Percentiles rank a stretch among this genome's conserved stretches.
phyloP scores from a whole-genome alignment of 2,797 vertebrate species.

The Eutrigla gurnardus region DNA sequence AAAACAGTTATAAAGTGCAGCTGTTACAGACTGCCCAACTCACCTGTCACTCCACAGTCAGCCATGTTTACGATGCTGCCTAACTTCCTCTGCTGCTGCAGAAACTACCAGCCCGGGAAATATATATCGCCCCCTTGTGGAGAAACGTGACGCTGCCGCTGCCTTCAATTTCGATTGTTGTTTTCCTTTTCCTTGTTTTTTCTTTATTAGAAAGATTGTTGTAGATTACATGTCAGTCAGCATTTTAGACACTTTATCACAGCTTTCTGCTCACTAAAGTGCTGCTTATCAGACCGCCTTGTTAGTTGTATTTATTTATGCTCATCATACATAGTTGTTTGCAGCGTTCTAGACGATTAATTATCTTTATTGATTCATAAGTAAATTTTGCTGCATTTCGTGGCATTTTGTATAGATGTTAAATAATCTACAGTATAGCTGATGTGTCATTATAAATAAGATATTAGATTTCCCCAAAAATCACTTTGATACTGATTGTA shows the following conservation, averaged over 20 bases:
- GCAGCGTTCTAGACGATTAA: no score
- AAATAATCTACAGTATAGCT: not conserved
- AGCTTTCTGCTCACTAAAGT: not conserved
- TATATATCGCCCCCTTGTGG: constrained; percentile 51
- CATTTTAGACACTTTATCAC: not conserved
- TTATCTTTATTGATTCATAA: not conserved
- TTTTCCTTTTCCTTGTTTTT: not conserved
- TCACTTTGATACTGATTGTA: not conserved
- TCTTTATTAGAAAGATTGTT: not conserved
- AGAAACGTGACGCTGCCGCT: rapidly evolving
- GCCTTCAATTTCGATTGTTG: not conserved
- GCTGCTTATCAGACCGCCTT: not conserved
- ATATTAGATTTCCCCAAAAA: not conserved
- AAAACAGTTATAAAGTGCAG: constrained; percentile 11
- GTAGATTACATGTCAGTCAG: not conserved
- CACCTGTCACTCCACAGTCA: constrained; percentile 77
- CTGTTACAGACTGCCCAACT: constrained; percentile 59
- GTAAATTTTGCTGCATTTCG: not conserved
- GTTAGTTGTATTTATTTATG: not conserved
- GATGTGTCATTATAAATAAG: not conserved
- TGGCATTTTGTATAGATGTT: not conserved
- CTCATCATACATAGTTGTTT: not conserved
- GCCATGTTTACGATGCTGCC: constrained; percentile 82
- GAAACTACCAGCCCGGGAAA: not conserved
- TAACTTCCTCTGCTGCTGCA: constrained; percentile 47